A percentile compares a stretch with the other conserved stretches of the same genome.
These are phyloP conservation scores for Peromyscus polionotus DNA, from an alignment of 2,113 vertebrate genomes.

Conservation along the genomic window DNA sequence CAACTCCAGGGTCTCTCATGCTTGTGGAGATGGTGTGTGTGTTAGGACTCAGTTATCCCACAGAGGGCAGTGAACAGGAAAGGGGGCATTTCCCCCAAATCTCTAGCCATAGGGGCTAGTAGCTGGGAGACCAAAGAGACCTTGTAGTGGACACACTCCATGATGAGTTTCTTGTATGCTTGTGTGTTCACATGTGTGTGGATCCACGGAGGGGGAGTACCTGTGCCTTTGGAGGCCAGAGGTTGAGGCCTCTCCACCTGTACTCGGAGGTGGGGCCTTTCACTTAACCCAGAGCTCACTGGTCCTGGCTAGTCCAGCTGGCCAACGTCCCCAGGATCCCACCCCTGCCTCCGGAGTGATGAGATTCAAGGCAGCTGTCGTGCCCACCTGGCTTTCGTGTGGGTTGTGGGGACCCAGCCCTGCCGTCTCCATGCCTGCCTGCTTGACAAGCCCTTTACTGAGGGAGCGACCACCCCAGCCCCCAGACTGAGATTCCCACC, in stretches of 20 bases:
- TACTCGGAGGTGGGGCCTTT: not conserved
- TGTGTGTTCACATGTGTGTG: not conserved
- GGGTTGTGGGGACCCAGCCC: not conserved
- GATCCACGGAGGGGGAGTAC: too few relatives aligned
- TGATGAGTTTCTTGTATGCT: not conserved
- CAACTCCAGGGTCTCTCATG: not conserved
- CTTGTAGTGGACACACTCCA: not conserved
- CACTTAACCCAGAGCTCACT: not conserved
- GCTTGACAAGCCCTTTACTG: not conserved
- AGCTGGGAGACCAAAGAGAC: not conserved
- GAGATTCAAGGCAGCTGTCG: not conserved
- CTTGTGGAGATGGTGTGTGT: not conserved
- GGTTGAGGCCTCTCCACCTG: not conserved
- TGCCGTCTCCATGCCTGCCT: too few relatives aligned
- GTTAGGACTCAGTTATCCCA: not conserved
- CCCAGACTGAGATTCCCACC: not conserved
- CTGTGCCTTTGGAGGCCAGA: not conserved
- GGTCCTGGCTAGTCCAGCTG: not conserved
- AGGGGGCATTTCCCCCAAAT: not conserved
- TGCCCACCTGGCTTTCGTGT: not conserved
- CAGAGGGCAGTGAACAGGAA: not conserved
- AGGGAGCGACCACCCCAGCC: too few relatives aligned
- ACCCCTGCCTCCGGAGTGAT: not conserved
- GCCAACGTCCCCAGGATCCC: not conserved
- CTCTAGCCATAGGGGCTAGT: not conserved